These are phyloP conservation scores for Chydorus sphaericus DNA, from an alignment of 2,888 invertebrate genomes.

Conservation along the genomic window DNA sequence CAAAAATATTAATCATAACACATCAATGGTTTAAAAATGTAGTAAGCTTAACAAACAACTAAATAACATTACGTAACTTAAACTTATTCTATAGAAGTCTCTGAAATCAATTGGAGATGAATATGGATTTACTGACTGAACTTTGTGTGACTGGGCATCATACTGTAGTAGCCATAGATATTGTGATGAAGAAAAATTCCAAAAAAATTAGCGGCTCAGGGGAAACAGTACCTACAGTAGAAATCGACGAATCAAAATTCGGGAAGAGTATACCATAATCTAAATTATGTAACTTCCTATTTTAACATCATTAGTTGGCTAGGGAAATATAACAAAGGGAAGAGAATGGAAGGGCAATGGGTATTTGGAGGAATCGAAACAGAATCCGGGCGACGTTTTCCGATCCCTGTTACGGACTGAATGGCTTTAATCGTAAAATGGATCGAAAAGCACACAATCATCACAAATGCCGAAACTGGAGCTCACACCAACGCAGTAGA, in stretches of 20 bases:
- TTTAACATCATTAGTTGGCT: not conserved
- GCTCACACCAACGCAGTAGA: slow-evolving; percentile 16
- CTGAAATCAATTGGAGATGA: not conserved
- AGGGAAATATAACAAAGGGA: slow-evolving; percentile 17
- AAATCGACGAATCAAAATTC: slow-evolving; percentile 20
- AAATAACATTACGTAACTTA: no score
- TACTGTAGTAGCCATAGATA: slow-evolving; percentile 12
- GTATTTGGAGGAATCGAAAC: slow-evolving; percentile 20
- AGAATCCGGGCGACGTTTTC: slow-evolving; percentile 16
- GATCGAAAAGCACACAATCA: slow-evolving; percentile 18
- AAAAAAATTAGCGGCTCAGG: slow-evolving; percentile 17
- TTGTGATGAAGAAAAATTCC: slow-evolving; percentile 8
- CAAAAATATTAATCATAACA: not conserved
- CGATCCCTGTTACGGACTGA: slow-evolving; percentile 17
- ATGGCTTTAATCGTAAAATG: slow-evolving; percentile 18
- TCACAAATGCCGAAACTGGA: slow-evolving; percentile 17
- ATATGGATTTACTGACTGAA: not conserved
- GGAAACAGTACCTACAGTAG: slow-evolving; percentile 19
- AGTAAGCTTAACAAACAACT: no score
- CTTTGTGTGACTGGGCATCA: slow-evolving; percentile 12
- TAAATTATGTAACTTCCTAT: not conserved
- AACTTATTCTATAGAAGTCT: no score
- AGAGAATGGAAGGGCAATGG: slow-evolving; percentile 19
- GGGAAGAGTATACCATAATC: slow-evolving; percentile 14
- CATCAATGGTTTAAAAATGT: not conserved